These are phyloP conservation scores for Araneus ventricosus DNA, from an alignment of 1,140 invertebrate species.

Conservation along the genomic window DNA sequence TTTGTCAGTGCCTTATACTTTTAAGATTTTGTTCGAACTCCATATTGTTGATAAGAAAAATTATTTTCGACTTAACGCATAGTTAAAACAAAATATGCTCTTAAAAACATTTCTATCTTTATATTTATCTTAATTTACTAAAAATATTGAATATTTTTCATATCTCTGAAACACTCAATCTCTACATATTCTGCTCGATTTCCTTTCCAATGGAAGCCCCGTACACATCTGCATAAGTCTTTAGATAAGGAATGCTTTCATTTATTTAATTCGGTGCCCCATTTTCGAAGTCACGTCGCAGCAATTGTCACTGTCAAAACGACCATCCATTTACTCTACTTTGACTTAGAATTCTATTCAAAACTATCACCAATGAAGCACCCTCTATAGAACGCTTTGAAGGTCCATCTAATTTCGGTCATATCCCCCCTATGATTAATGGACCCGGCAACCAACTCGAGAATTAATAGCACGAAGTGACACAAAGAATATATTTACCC, in stretches of 20 bases:
- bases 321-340: neutral
- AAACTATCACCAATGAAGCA: neutral
- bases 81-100: no score
- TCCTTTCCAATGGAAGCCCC: no score
- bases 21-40: no score
- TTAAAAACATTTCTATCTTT: no score
- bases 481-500: constrained; percentile 7
- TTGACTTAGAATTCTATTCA: neutral
- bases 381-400: neutral
- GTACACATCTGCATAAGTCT: no score
- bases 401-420: constrained; percentile 6
- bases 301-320: neutral
- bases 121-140: no score
- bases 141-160: no score
- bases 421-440: constrained; percentile 3
- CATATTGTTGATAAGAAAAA: no score
- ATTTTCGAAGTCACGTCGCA: neutral
- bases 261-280: neutral
- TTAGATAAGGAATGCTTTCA: neutral
- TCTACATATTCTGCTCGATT: no score
- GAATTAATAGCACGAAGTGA: neutral
- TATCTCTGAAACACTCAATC: no score
- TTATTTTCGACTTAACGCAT: no score
- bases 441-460: neutral
- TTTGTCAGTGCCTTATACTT: no score